Base-by-base conservation (phyloP, 2,888 invertebrate species). In the Lithodes maja region DNA sequence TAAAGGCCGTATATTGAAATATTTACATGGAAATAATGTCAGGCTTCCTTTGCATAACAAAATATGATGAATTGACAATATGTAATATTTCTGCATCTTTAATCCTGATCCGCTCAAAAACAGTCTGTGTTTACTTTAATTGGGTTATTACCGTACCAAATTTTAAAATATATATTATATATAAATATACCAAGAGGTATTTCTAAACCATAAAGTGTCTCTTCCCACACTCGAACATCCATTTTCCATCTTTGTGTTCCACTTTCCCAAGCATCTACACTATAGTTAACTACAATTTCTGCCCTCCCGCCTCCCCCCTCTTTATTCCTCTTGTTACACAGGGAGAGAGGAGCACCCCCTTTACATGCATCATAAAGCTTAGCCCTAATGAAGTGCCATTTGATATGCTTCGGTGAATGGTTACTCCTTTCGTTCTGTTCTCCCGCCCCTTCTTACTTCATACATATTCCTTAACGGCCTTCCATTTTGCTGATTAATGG, bases 291-390 rank as follows among this genome's bases (percentile, higher is more conserved):
- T 15, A 1, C 68, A 9, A 7, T 5, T 49, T 17, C 79, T 15
- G 9, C 52, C 79, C 53, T 15, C 53, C 15, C 52, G 12, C 54
- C 53, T 79, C 17, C 83, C 55, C 33, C 17, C 33, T n/a, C 74
- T 12, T 53, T 15, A 9, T 7, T 54, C 82, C 52, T 15, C 68
- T 33, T 53, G n/a, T 79, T 54, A 71, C 15, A n/a, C 3, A 71
- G 71, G 71, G 71, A 17, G 17, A 71, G n/a, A 12, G 17, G 17
- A 71, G 71, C 80, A 5, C 53, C 80, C 55, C 61, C 80, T 61
- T 53, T 61, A 80, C 54, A 82, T 68, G 68, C 68, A 82, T 82
- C 81, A 82, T 82, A 82, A 80, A 82, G 15, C 68, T 52, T 33
- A 9, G 3, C 68, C 50, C 52, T 77, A 75, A 79, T 78, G 85